These are phyloP conservation scores for Nycticorax nycticorax DNA, from an alignment of 2,113 vertebrate genomes.

Conservation along the genomic window DNA sequence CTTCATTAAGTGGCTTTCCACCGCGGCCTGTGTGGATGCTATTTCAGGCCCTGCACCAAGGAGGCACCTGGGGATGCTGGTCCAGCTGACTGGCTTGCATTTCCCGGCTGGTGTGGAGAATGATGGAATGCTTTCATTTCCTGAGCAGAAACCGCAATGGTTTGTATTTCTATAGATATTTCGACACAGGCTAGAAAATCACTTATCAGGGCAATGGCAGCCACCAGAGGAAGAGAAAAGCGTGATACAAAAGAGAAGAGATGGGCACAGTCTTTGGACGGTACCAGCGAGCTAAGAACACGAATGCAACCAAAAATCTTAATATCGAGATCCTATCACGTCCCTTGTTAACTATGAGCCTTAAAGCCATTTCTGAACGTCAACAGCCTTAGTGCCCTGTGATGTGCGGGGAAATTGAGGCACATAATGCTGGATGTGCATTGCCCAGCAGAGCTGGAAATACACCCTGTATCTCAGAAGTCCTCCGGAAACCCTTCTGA, in stretches of 20 bases:
- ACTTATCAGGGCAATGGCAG: background rate
- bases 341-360: background rate
- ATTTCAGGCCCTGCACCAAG: background rate
- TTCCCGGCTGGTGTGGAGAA: background rate
- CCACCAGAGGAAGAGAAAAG: background rate
- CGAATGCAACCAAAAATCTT: background rate
- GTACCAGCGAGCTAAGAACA: background rate
- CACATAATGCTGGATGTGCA: too few species aligned
- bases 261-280: background rate
- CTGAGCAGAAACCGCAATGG: background rate
- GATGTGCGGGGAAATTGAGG: background rate
- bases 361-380: background rate
- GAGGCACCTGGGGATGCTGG: background rate
- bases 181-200: background rate
- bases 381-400: fast-evolving
- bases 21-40: background rate
- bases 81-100: background rate
- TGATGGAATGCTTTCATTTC: background rate
- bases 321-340: fast-evolving
- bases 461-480: background rate
- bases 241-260: background rate
- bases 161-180: background rate
- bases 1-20: background rate
- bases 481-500: background rate
- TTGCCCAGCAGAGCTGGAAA: background rate